These are phyloP conservation scores for Rhodinocichla rosea DNA, from an alignment of 2,113 vertebrate species.

Conservation along the genomic window DNA sequence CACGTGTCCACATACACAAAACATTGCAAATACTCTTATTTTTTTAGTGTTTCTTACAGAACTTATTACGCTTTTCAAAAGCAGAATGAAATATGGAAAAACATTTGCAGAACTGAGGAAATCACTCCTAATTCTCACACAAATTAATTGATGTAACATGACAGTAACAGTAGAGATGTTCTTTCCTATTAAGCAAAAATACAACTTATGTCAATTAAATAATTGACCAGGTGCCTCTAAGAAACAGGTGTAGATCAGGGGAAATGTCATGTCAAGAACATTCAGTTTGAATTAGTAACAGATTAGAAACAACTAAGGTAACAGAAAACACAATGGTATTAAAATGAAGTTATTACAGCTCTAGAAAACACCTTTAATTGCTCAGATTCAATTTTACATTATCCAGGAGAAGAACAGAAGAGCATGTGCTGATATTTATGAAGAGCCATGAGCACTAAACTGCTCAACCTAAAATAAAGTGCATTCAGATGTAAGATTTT, in stretches of 20 bases:
- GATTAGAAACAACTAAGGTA: background rate
- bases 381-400: background rate
- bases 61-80: background rate
- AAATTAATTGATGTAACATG: background rate
- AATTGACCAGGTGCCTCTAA: slow-evolving; percentile 1
- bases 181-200: background rate
- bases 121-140: background rate
- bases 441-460: background rate
- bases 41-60: background rate
- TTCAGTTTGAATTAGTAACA: background rate
- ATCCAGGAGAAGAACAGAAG: background rate
- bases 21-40: background rate
- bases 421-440: background rate
- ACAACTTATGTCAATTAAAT: background rate
- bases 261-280: background rate
- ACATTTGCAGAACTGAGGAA: background rate
- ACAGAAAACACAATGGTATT: background rate
- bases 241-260: background rate
- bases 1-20: background rate
- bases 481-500: background rate
- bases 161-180: background rate
- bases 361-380: background rate
- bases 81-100: background rate
- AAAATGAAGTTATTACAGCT: background rate
- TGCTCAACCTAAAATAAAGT: background rate